Percentiles rank a stretch among this genome's conserved stretches.
These are phyloP conservation scores for Setophaga kirtlandii DNA, from an alignment of 2,113 vertebrate species.

Conservation along the genomic window DNA sequence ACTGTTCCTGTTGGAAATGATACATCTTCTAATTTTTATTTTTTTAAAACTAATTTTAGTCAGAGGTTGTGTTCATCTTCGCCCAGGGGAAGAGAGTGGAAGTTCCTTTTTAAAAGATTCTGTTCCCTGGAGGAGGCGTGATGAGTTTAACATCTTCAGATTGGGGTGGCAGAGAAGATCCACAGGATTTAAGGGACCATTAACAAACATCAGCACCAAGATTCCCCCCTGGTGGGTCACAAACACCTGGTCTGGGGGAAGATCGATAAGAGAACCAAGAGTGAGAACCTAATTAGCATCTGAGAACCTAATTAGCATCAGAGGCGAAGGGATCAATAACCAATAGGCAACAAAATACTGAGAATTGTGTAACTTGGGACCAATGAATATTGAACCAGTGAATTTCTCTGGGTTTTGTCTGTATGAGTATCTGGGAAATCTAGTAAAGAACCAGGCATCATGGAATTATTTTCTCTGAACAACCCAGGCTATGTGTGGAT, in stretches of 20 bases:
- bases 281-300: background rate
- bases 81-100: background rate
- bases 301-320: background rate
- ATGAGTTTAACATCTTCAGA: background rate
- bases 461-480: background rate
- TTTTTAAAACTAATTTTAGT: background rate
- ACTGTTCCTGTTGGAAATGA: background rate
- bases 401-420: background rate
- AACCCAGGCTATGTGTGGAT: accelerated
- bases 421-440: background rate
- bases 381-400: accelerated
- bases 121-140: background rate
- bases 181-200: background rate
- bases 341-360: background rate
- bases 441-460: too few relatives aligned
- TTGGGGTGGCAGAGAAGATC: background rate
- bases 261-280: background rate
- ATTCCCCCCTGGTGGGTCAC: accelerated
- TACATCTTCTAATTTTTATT: background rate
- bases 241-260: background rate
- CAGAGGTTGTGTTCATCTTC: background rate
- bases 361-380: background rate
- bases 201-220: accelerated
- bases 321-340: background rate
- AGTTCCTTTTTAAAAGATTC: background rate